phyloP scores from a whole-genome alignment of 23 tunicate genomes.

The Trididemnum nubilum region DNA sequence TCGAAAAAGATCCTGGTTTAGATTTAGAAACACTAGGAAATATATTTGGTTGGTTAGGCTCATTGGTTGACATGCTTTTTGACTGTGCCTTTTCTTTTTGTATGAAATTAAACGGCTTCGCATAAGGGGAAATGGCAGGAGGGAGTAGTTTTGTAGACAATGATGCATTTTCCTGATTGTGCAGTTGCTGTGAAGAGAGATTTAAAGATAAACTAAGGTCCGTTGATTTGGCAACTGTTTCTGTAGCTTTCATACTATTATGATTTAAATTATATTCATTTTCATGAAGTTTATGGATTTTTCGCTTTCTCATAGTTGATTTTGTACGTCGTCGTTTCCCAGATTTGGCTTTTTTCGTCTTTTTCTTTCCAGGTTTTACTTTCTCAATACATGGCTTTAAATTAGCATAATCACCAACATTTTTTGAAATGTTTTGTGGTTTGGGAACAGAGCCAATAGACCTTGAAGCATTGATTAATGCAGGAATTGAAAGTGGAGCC shows the following conservation, averaged over 20 bases:
- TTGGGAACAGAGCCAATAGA: neutral
- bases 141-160: neutral
- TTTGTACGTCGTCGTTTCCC: conserved; percentile 7
- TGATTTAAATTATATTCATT: neutral
- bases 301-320: neutral
- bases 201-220: no score
- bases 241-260: neutral
- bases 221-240: neutral
- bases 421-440: neutral
- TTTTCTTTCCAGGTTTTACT: neutral
- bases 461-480: neutral
- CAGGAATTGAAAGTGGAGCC: neutral
- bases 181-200: neutral
- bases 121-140: neutral
- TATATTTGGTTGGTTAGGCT: neutral
- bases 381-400: conserved; percentile 16
- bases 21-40: neutral
- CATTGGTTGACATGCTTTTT: neutral
- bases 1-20: neutral
- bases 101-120: neutral
- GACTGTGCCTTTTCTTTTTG: neutral
- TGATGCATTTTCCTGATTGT: no score
- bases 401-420: neutral
- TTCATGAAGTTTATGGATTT: neutral
- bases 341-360: conserved; percentile 10